Base-by-base conservation (phyloP, 2,888 invertebrate genomes). In the Rhagonycha fulva region DNA sequence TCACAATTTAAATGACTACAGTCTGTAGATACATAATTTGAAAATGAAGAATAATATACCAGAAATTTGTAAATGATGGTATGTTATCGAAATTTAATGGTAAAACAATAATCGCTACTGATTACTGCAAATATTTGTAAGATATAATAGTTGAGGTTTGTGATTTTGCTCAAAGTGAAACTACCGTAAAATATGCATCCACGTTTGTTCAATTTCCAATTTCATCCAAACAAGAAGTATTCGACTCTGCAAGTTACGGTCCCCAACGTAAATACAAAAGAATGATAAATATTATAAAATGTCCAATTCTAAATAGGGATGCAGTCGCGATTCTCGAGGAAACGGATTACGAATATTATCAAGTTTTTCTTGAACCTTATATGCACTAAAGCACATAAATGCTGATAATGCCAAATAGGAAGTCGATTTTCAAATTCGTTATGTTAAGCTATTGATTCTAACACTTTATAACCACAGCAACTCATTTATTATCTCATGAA, bases 401-500 rank as follows among this genome's bases (percentile, higher is more conserved):
- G 12, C 19, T 19, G 47, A 47, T 47, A 47, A 47, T n/a, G 7
- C n/a, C n/a, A 47, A 47, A n/a, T 47, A 47, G 47, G 12, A 24
- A 24, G n/a, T 66, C 24, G 63, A 66, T 66, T 66, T 66, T 66
- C 63, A 66, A 66, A 24, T 66, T 66, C 26, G 12, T 23, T 66
- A 24, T 7, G 12, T 11, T 66, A 24, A 66, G n/a, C 63, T 66
- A 66, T 66, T 66, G 26, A 26, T 66, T 66, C n/a, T 66, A 66
- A 24, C 63, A 66, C n/a, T 24, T 63, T 72, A 63, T 70, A 76
- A 69, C 69, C 67, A 30, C 69, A 68, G 30, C 68, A 68, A 62
- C 30, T 60, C 72, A 62, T 76, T 72, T 70, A 72, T 72, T 67
- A 76, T 72, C 47, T 28, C 61, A 66, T 28, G 69, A 26, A 63